phyloP scores from a whole-genome alignment of 2,888 invertebrate genomes.

The Diarsia dahlii region DNA sequence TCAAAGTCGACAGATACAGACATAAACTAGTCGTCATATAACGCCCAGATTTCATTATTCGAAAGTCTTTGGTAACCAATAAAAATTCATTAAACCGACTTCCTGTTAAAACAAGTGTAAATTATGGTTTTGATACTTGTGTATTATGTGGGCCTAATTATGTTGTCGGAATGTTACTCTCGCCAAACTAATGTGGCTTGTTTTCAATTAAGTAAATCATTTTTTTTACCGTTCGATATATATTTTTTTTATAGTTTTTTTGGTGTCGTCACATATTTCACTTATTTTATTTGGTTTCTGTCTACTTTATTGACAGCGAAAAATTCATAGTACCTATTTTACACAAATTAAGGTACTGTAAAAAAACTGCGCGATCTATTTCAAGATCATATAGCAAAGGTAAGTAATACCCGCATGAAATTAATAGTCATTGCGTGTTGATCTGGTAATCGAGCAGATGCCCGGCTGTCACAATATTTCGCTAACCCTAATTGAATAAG shows the following conservation, averaged over 20 bases:
- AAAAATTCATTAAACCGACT: conserved; percentile 83
- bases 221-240: conserved; percentile 47
- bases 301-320: neutral
- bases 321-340: neutral
- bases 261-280: neutral
- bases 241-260: conserved; percentile 23
- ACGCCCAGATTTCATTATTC: conserved; percentile 71
- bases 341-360: neutral
- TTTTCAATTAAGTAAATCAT: conserved; percentile 55
- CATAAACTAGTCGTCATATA: conserved; percentile 71
- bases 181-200: conserved; percentile 54
- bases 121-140: conserved; percentile 64
- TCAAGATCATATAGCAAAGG: neutral
- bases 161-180: conserved; percentile 59
- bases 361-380: neutral
- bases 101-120: conserved; percentile 77
- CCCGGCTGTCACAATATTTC: neutral
- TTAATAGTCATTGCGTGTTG: neutral
- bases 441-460: neutral
- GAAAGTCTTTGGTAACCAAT: conserved; percentile 82
- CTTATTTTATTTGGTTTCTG: neutral
- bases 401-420: neutral
- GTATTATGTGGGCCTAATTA: conserved; percentile 61
- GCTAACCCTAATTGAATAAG: neutral
- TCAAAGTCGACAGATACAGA: conserved; percentile 70